Evolutionary conservation across 2,797 vertebrate species (phyloP), one percentile per base, ranked within the genome.

Genomic region (Platyrinchus mystaceus): DNA sequence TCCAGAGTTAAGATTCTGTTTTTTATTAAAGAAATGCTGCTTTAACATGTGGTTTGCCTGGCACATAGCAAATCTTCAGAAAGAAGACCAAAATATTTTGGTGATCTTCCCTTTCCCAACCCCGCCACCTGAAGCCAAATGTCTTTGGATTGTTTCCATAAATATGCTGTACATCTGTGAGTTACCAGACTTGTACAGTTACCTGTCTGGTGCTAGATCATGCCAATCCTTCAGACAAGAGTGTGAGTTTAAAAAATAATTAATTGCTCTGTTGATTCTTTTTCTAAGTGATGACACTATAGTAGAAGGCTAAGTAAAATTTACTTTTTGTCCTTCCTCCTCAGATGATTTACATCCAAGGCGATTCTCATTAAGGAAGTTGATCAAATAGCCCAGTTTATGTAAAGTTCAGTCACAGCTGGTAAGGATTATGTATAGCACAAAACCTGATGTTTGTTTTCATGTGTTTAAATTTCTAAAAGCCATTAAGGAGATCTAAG

Each of bases 391-490:
- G 32, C 32, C 28, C 2, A 0, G 47, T 95, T 92, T 95, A 91
- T 84, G 73, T 88, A 92, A 93, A 95, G 69, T 55, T 91, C 75
- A 46, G 47, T 92, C 73, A 88, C 92, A 95, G 84, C 76, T 94
- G 94, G 67, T 82, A 78, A 88, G 59, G 79, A 92, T 96, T 96
- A 96, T 22, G 28, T 76, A 70, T 56, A 81, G 92, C 86, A 76
- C 67, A 88, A 91, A 94, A 92, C 26, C 70, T 1, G 7, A 15
- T 86, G 89, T 94, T 96, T 95, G 82, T 93, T 93, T 94, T 93
- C 59, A 78, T 69, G 74, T 94, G 77, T 96, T 95, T 94, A 82
- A 80, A 73, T 91, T 86, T 92, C 77, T 91, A 78, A 86, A 91
- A 93, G 55, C 83, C 66, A 49, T 93, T 96, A 84, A 66, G 70